Evolutionary conservation across 2,797 vertebrate species (phyloP).

Genomic region (Calcarius lapponicus): DNA sequence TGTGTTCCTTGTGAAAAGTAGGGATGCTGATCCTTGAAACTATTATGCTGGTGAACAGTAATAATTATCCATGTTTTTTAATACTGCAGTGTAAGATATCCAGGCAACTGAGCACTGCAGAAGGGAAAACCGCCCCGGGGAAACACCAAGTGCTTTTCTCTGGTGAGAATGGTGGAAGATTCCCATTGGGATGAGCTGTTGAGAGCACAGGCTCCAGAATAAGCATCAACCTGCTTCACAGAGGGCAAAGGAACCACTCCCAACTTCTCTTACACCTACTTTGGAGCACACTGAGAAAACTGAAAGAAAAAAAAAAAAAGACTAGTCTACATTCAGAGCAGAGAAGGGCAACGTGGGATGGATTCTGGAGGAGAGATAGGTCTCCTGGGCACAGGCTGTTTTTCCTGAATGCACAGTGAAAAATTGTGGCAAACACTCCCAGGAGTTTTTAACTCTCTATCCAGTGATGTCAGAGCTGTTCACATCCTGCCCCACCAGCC

Average conservation of each 20-base stretch:
- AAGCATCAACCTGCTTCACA: not conserved
- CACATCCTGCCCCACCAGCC: not conserved
- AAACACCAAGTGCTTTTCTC: not conserved
- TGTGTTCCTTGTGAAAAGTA: conserved; percentile 2
- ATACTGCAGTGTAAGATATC: not conserved
- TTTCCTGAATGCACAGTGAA: not conserved
- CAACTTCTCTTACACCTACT: not conserved
- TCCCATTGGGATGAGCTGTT: not conserved
- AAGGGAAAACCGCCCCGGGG: not conserved
- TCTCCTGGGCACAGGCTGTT: not conserved
- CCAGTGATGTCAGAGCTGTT: not conserved
- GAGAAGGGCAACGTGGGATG: not conserved
- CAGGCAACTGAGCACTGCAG: not conserved
- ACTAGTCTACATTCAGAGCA: not conserved
- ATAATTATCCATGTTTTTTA: not conserved
- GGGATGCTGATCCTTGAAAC: conserved; percentile 24
- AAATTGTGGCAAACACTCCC: not conserved
- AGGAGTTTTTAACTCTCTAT: conserved; percentile 1
- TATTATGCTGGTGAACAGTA: not conserved
- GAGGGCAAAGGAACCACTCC: fast-evolving
- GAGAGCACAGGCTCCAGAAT: not conserved
- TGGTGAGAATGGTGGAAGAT: not conserved
- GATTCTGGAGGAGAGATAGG: not conserved
- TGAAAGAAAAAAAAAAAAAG: not conserved
- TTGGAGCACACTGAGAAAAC: not conserved